Evolutionary conservation across 2,888 invertebrate genomes (phyloP).

Genomic region (Limnephilus marmoratus): DNA sequence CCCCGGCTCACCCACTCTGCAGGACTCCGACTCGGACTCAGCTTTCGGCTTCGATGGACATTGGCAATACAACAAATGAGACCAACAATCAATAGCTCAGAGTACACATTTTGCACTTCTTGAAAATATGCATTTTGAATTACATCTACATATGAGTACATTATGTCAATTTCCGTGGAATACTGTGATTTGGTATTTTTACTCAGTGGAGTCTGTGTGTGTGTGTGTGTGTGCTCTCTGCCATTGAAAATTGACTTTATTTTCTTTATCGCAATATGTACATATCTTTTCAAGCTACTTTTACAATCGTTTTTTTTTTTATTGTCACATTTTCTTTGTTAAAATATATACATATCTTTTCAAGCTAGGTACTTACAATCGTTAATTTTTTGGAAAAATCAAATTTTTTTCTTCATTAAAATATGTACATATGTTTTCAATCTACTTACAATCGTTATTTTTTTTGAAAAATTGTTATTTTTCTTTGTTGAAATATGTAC

Average conservation of each 20-base stretch:
- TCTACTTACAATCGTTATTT: too few species aligned
- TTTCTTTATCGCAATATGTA: too few species aligned
- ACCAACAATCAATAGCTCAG: background rate
- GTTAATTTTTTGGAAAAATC: too few species aligned
- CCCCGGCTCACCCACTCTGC: conserved; percentile 72
- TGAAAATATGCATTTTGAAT: too few species aligned
- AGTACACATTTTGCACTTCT: background rate
- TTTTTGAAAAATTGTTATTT: background rate
- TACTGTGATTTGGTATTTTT: background rate
- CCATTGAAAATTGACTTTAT: background rate
- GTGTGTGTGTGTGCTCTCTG: background rate
- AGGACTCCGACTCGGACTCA: conserved; percentile 91
- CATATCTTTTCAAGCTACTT: too few species aligned
- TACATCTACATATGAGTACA: background rate
- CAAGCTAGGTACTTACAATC: too few species aligned
- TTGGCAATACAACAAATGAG: conserved; percentile 75
- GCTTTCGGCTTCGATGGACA: conserved; percentile 91
- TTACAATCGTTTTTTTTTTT: too few species aligned
- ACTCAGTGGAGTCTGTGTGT: background rate
- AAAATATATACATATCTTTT: too few species aligned
- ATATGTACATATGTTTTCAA: too few species aligned
- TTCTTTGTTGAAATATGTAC: too few species aligned
- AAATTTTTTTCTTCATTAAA: too few species aligned
- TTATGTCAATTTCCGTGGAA: background rate
- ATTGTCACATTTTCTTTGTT: background rate